Base-by-base conservation (phyloP, 1,140 invertebrate species). In the Megathymus violae region DNA sequence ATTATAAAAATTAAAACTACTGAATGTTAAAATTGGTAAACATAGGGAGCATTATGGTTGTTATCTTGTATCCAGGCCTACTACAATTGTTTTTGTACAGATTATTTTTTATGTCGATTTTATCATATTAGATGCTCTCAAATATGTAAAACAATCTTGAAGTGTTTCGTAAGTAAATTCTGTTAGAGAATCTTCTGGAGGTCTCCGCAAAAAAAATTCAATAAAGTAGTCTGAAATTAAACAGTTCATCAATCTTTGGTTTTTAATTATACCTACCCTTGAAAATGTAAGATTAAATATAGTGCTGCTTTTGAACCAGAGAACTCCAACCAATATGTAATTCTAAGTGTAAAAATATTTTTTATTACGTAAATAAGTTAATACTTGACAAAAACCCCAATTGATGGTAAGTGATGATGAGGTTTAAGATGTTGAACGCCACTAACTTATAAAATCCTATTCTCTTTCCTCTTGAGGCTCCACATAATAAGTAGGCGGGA, bases 141-240 rank as follows among this genome's bases (percentile, higher is more conserved):
- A 22, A 9, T 41, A 15, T 41, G 36, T 38, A 11, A 38, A 38
- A 13, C 1, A n/a, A n/a, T n/a, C n/a, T n/a, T n/a, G n/a, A n/a
- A n/a, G n/a, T n/a, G n/a, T n/a, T n/a, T n/a, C 13, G 11, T 7
- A 50, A 15, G 34, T 36, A 48, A 48, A 11, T 27, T 2, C 14
- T 48, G 25, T 25, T 16, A 27, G 17, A 56, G 43, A 41, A 67
- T 52, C 11, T 25, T 60, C 43, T 46, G 40, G 7, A n/a, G 27
- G 40, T 38, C 36, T 50, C 5, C 19, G 2, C 36, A 69, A 69
- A 65, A n/a, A n/a, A n/a, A n/a, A n/a, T n/a, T n/a, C n/a, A 70
- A 69, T 60, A 65, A 71, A 73, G 60, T 82, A 80, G 74, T 78
- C 67, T 78, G 71, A 87, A 87, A 87, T 85, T 85, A 87, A 87